Conservation (phyloP, 1,140 invertebrate genomes). For the Oryctes rhinoceros region DNA sequence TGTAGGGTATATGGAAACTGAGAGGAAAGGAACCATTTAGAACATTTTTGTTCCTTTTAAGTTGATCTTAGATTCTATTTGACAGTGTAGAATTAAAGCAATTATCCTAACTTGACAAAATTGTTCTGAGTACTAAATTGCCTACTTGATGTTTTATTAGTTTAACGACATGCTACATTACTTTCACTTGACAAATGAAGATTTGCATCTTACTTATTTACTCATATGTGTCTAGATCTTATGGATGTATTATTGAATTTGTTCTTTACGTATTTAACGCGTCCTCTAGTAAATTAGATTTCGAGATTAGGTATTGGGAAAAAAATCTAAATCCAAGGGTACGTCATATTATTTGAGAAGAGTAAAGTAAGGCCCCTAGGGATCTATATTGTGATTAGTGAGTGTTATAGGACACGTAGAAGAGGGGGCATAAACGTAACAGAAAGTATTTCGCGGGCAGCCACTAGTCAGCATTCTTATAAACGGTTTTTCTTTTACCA, state of each 20-base stretch:
- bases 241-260: no score
- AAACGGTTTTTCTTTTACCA: conserved; percentile 46
- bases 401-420: conserved; percentile 46
- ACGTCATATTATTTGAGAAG: conserved; percentile 16
- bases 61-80: no score
- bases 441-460: conserved; percentile 44
- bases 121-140: neutral
- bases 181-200: conserved; percentile 5
- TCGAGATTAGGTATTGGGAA: neutral
- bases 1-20: no score
- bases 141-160: conserved; percentile 15
- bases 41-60: no score
- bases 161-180: neutral
- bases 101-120: neutral
- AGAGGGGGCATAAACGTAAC: conserved; percentile 43
- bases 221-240: no score
- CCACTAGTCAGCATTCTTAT: conserved; percentile 48
- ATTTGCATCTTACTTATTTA: neutral
- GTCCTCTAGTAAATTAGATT: neutral
- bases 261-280: no score
- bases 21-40: no score
- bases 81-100: neutral
- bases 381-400: conserved; percentile 46
- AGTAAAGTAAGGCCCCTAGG: conserved; percentile 32
- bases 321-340: neutral